phyloP scores from a whole-genome alignment of 2,113 vertebrate species.

The Hypomesus transpacificus region DNA sequence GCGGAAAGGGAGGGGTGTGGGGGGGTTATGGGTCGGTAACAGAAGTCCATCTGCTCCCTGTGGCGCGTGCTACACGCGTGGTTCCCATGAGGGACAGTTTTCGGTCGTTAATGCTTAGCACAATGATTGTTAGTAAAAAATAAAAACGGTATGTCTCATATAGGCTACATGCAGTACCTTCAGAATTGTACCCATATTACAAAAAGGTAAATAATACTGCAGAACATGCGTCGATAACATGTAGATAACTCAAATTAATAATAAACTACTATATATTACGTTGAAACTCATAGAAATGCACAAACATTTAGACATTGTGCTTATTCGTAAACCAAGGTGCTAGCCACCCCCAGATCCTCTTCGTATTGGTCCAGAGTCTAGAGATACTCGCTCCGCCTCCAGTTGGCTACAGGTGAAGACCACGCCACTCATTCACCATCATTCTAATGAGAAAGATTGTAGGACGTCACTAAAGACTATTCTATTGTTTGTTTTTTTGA shows the following conservation, averaged over 20 bases:
- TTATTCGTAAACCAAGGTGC: neutral
- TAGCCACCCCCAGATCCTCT: neutral
- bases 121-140: neutral
- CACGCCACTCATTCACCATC: slow-evolving; percentile 5
- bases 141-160: neutral
- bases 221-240: too few relatives aligned
- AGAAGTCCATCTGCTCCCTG: slow-evolving; percentile 67
- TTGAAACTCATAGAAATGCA: too few relatives aligned
- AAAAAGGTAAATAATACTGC: too few relatives aligned
- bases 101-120: slow-evolving; percentile 29
- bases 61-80: slow-evolving; percentile 77
- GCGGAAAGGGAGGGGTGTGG: neutral
- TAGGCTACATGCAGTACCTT: neutral
- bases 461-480: slow-evolving; percentile 54
- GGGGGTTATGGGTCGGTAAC: slow-evolving; percentile 43
- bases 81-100: slow-evolving; percentile 67
- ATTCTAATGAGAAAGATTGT: slow-evolving; percentile 16
- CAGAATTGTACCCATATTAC: too few relatives aligned
- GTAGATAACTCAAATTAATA: too few relatives aligned
- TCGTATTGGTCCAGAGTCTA: neutral
- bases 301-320: too few relatives aligned
- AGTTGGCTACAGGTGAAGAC: slow-evolving; percentile 38
- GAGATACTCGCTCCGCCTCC: slow-evolving; percentile 12
- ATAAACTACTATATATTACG: too few relatives aligned
- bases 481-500: slow-evolving; percentile 66